phyloP scores from a whole-genome alignment of 2,113 vertebrate species.

The Xenopus laevis region DNA sequence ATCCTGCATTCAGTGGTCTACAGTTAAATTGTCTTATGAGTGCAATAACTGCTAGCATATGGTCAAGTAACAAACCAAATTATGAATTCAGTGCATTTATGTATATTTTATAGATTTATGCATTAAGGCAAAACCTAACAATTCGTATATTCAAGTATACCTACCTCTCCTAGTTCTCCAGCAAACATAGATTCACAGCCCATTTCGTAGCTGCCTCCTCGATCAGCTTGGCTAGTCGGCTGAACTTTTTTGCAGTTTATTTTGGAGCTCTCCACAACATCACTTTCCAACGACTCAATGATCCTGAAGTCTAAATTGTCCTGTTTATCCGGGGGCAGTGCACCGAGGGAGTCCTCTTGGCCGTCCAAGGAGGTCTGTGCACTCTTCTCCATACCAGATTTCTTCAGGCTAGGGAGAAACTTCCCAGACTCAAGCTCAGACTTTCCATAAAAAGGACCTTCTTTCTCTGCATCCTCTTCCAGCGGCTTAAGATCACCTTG shows the following conservation, averaged over 20 bases:
- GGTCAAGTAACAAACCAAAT: too few relatives aligned
- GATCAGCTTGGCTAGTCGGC: slow-evolving; percentile 61
- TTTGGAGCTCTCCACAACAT: slow-evolving; percentile 61
- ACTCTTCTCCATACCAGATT: slow-evolving; percentile 98
- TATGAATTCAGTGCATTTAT: too few relatives aligned
- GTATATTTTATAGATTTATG: too few relatives aligned
- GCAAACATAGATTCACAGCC: slow-evolving; percentile 71
- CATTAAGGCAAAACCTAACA: not conserved
- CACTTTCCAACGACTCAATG: slow-evolving; percentile 66
- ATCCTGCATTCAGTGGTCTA: too few relatives aligned
- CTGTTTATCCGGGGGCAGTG: slow-evolving; percentile 72
- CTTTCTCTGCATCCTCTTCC: slow-evolving; percentile 96
- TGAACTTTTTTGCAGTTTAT: slow-evolving; percentile 74
- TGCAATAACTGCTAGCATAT: too few relatives aligned
- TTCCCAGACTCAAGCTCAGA: slow-evolving; percentile 96
- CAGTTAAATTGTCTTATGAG: too few relatives aligned
- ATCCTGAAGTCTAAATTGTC: slow-evolving; percentile 78
- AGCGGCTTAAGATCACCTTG: slow-evolving; percentile 95
- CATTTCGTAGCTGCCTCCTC: slow-evolving; percentile 72
- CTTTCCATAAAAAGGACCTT: slow-evolving; percentile 94
- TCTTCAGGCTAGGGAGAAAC: slow-evolving; percentile 92
- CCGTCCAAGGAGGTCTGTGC: slow-evolving; percentile 97
- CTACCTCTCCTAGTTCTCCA: slow-evolving; percentile 80
- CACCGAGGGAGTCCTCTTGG: slow-evolving; percentile 82
- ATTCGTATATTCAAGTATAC: slow-evolving; percentile 43